Evolutionary conservation across 2,113 vertebrate species (phyloP), one percentile per base, ranked within the genome.

Genomic region (Clinocottus analis): DNA sequence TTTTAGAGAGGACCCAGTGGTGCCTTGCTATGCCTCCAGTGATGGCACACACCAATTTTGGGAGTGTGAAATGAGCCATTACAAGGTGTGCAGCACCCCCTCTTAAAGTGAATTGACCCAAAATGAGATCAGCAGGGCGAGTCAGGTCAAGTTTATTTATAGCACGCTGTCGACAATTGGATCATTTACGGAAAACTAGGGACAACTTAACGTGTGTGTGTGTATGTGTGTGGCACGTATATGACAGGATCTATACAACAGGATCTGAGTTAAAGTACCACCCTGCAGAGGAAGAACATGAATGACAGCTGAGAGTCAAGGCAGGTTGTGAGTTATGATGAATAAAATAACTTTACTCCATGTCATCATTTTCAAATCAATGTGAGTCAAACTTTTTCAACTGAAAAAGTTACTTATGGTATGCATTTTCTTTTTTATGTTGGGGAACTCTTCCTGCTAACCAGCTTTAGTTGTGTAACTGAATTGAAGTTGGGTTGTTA

Each of bases 11-110:
- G 75, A 84, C 65, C 74, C 72, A 27, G 56, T 68, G 84, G 70
- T 84, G 88, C 75, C 64, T 70, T 66, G 72, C 77, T 80, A 43
- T 75, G 85, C 74, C 82, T 80, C 80, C 39, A 71, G 85, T 88
- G 86, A 85, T 82, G 82, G 67, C 75, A 71, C 87, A 88, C 89
- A 82, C 84, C 89, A 87, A 85, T 90, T 90, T 23, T 80, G 83
- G 82, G 80, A 86, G 92, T 90, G 90, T 93, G 90, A 93, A 92
- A 92, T 90, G 84, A 90, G 89, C 86, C 90, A 90, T 92, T 88
- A 88, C 85, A 81, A 90, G 86, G 88, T 91, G 88, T 86, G 66
- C 87, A 55, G 63, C 83, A 78, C 74, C 61, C 47, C 66, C 39
- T 45, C 71, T 73, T 72, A 81, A 84, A 76, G 80, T 87, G 79